A percentile compares a stretch with the other conserved stretches of the same genome.
These are phyloP conservation scores for Catajapyx aquilonaris DNA, from an alignment of 1,140 invertebrate genomes.

Conservation along the genomic window DNA sequence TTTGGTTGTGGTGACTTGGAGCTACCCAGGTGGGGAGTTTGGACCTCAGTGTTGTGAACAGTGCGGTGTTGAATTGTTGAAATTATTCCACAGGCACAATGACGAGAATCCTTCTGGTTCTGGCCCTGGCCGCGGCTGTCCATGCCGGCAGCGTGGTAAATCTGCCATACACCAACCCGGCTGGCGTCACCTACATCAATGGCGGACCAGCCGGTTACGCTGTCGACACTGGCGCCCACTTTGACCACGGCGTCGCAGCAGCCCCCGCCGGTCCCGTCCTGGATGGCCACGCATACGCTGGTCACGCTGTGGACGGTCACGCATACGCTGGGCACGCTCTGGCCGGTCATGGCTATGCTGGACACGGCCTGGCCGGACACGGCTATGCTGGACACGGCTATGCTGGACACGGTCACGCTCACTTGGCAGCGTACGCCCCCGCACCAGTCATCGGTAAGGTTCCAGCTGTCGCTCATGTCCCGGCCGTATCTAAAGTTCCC, in stretches of 20 bases:
- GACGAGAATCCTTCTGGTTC: not conserved
- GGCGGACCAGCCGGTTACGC: slow-evolving; percentile 14
- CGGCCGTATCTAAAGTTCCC: slow-evolving; percentile 26
- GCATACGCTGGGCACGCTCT: not conserved
- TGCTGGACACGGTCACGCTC: slow-evolving; percentile 11
- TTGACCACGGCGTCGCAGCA: not conserved
- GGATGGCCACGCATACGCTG: too few relatives aligned
- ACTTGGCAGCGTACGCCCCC: slow-evolving; percentile 7
- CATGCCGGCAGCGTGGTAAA: slow-evolving; percentile 16
- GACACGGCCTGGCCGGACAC: slow-evolving; percentile 7
- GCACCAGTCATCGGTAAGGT: slow-evolving; percentile 8
- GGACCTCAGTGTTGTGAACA: too few relatives aligned
- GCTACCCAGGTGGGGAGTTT: too few relatives aligned
- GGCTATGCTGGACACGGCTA: slow-evolving; percentile 1
- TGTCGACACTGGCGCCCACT: slow-evolving; percentile 5
- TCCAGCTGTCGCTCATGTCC: slow-evolving; percentile 20
- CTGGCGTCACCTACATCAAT: slow-evolving; percentile 24
- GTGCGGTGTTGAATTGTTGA: too few relatives aligned
- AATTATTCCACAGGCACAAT: too few relatives aligned
- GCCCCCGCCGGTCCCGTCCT: slow-evolving; percentile 12
- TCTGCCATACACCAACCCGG: slow-evolving; percentile 25
- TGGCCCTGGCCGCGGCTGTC: slow-evolving; percentile 10
- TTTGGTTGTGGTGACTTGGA: too few relatives aligned
- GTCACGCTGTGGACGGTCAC: too few relatives aligned
- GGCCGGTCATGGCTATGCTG: not conserved